These are phyloP conservation scores for Leptinotarsa peninsularis DNA, from an alignment of 2,888 invertebrate species.

Conservation along the genomic window DNA sequence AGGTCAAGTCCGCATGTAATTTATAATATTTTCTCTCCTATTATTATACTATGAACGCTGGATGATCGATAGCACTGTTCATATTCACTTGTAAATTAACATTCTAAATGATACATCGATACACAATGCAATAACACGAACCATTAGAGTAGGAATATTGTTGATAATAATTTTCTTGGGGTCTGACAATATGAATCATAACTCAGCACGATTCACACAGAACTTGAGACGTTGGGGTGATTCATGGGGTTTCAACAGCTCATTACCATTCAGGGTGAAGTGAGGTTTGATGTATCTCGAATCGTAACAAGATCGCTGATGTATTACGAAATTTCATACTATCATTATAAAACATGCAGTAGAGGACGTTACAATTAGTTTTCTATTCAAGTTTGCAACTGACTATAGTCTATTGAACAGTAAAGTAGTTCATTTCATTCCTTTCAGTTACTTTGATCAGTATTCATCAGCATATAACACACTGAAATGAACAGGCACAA, in stretches of 20 bases:
- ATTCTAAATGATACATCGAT: conserved; percentile 27
- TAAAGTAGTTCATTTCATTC: too few species aligned
- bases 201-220: conserved; percentile 4
- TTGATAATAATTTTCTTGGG: conserved; percentile 21
- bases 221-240: conserved; percentile 2
- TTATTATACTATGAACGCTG: conserved; percentile 21
- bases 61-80: conserved; percentile 25
- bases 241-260: conserved; percentile 11
- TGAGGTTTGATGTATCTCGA: too few species aligned
- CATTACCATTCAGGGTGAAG: neutral
- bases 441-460: too few species aligned
- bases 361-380: too few species aligned
- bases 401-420: too few species aligned
- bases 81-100: conserved; percentile 29
- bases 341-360: too few species aligned
- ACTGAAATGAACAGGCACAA: too few species aligned
- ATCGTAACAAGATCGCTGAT: too few species aligned
- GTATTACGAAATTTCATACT: too few species aligned
- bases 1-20: conserved; percentile 24
- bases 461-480: too few species aligned
- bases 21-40: conserved; percentile 23
- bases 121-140: conserved; percentile 28
- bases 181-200: conserved; percentile 25
- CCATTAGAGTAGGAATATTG: conserved; percentile 24
- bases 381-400: too few species aligned